phyloP scores from a whole-genome alignment of 2,888 invertebrate genomes.

The Drosophila niveifrons region DNA sequence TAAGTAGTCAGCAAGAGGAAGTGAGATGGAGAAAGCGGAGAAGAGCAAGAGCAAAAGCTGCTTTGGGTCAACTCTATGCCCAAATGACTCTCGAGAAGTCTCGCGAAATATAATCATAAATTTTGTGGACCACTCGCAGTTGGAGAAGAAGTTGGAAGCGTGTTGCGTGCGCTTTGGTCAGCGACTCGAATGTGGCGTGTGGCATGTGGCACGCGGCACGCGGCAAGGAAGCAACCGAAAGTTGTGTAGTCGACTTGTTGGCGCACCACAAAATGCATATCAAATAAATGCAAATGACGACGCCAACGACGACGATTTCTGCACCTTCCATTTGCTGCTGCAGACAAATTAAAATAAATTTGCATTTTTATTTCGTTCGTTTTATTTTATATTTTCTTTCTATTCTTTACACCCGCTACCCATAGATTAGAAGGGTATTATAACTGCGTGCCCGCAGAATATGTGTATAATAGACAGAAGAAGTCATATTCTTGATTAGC shows the following conservation, averaged over 20 bases:
- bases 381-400: conserved; percentile 1
- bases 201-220: conserved; percentile 11
- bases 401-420: neutral
- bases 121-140: conserved; percentile 13
- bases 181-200: conserved; percentile 16
- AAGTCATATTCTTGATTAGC: no score
- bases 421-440: no score
- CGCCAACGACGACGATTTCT: conserved; percentile 7
- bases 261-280: conserved; percentile 43
- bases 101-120: conserved; percentile 22
- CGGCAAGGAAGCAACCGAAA: conserved; percentile 19
- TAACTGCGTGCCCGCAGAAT: no score
- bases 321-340: conserved; percentile 12
- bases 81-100: conserved; percentile 8
- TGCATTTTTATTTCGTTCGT: conserved; percentile 51
- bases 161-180: conserved; percentile 32
- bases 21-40: no score
- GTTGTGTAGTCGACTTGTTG: conserved; percentile 33
- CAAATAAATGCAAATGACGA: conserved; percentile 54
- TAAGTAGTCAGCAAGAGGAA: neutral
- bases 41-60: no score
- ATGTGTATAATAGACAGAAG: no score
- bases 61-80: neutral
- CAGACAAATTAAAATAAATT: conserved; percentile 57
- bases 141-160: conserved; percentile 14